A percentile compares a stretch with the other conserved stretches of the same genome.
phyloP scores from a whole-genome alignment of 1,140 invertebrate genomes.

The Branchinecta lynchi region DNA sequence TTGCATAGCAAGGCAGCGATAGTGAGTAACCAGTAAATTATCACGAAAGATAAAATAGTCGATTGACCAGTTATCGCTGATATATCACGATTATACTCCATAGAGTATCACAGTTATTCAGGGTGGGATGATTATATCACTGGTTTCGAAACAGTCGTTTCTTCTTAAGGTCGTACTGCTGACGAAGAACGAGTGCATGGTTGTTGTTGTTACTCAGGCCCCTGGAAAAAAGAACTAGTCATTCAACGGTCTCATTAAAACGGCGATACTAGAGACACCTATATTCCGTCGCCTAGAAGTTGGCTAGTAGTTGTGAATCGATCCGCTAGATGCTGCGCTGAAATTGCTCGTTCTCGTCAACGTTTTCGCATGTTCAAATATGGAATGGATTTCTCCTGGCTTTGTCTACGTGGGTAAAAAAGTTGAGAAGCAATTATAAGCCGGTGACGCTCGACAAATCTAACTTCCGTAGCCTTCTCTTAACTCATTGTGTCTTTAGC shows the following conservation, averaged over 20 bases:
- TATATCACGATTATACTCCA: too few relatives aligned
- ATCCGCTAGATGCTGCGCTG: background rate
- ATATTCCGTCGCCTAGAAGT: background rate
- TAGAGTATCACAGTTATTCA: too few relatives aligned
- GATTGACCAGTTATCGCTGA: too few relatives aligned
- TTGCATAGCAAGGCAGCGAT: too few relatives aligned
- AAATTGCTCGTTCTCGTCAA: background rate
- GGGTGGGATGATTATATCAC: background rate
- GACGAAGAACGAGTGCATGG: background rate
- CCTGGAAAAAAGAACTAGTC: background rate
- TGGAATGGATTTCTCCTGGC: background rate
- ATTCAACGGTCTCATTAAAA: background rate
- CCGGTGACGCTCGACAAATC: too few relatives aligned
- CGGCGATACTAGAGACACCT: background rate
- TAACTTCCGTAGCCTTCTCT: too few relatives aligned
- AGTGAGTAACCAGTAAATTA: too few relatives aligned
- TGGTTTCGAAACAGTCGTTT: background rate
- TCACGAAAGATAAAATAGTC: too few relatives aligned
- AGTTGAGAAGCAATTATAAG: too few relatives aligned
- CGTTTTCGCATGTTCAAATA: background rate
- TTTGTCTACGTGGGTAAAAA: background rate
- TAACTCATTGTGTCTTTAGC: too few relatives aligned
- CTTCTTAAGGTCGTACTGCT: background rate
- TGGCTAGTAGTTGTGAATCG: background rate
- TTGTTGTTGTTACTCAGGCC: background rate